Evolutionary conservation across 2,888 invertebrate genomes (phyloP).

Genomic region (Amaurobius ferox): DNA sequence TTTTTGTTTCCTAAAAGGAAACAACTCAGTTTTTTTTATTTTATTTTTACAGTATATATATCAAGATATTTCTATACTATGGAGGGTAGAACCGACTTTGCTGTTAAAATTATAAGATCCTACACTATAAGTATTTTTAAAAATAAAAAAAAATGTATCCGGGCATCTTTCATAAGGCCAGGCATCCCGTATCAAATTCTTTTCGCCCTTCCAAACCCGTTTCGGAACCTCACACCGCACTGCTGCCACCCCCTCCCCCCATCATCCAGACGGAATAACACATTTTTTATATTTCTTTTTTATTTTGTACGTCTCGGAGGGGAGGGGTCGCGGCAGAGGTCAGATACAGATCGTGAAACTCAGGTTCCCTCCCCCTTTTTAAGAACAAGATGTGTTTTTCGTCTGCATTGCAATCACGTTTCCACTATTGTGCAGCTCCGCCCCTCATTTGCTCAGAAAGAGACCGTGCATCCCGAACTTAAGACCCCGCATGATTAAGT

Average conservation of each 20-base stretch:
- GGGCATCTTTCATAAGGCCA: too few species aligned
- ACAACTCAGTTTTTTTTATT: too few species aligned
- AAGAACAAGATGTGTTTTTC: slow-evolving; percentile 20
- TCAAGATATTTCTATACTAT: too few species aligned
- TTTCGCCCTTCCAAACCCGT: neutral
- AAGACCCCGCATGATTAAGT: slow-evolving; percentile 9
- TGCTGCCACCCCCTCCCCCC: neutral
- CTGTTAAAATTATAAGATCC: too few species aligned
- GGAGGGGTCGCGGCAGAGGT: slow-evolving; percentile 35
- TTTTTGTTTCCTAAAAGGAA: too few species aligned
- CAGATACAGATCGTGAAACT: slow-evolving; percentile 65
- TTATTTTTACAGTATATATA: too few species aligned
- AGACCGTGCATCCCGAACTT: neutral
- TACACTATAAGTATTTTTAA: too few species aligned
- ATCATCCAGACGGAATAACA: slow-evolving; percentile 2
- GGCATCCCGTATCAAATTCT: slow-evolving; percentile 6
- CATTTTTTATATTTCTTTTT: slow-evolving; percentile 25
- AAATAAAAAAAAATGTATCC: too few species aligned
- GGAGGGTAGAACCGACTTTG: too few species aligned
- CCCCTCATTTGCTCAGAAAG: slow-evolving; percentile 59
- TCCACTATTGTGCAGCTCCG: slow-evolving; percentile 57
- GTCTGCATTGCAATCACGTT: slow-evolving; percentile 58
- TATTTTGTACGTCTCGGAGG: neutral
- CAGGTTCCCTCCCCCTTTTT: slow-evolving; percentile 38
- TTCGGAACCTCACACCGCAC: neutral